A percentile compares a stretch with the other conserved stretches of the same genome.
Conservation (phyloP, 2,888 invertebrate genomes). For the Eumacrocentrus americanus region DNA sequence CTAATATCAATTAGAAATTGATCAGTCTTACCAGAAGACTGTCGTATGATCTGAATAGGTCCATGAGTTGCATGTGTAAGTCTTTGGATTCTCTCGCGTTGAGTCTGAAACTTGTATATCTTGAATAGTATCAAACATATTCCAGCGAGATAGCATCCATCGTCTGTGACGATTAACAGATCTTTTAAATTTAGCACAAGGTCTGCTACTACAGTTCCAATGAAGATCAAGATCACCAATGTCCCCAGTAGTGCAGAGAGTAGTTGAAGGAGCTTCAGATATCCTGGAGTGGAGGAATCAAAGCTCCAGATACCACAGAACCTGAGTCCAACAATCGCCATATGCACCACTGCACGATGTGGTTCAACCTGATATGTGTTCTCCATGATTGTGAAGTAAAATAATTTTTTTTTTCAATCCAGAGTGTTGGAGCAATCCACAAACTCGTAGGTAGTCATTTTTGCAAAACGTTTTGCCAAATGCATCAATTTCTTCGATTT, state of each 20-base stretch:
- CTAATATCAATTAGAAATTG: background rate
- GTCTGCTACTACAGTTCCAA: constrained; percentile 36
- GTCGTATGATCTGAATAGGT: constrained; percentile 34
- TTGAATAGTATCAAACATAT: constrained; percentile 42
- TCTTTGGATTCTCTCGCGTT: constrained; percentile 25
- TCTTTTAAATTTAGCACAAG: constrained; percentile 35
- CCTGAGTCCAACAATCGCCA: constrained; percentile 16
- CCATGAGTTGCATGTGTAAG: constrained; percentile 23
- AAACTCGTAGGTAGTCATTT: no score
- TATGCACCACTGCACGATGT: background rate
- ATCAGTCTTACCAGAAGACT: constrained; percentile 37
- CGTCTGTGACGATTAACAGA: constrained; percentile 41
- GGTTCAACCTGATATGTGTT: background rate
- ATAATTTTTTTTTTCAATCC: no score
- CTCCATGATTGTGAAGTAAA: background rate
- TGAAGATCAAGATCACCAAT: constrained; percentile 25
- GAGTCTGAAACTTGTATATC: constrained; percentile 34
- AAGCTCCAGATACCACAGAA: constrained; percentile 10
- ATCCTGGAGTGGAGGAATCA: background rate
- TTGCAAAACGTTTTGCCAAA: no score
- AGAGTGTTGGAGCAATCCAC: no score
- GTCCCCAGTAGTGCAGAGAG: background rate
- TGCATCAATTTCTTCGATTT: no score
- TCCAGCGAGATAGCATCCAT: constrained; percentile 44
- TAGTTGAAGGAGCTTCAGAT: background rate